Conservation (phyloP, 2,797 vertebrate genomes). For the Macrochelys suwanniensis region DNA sequence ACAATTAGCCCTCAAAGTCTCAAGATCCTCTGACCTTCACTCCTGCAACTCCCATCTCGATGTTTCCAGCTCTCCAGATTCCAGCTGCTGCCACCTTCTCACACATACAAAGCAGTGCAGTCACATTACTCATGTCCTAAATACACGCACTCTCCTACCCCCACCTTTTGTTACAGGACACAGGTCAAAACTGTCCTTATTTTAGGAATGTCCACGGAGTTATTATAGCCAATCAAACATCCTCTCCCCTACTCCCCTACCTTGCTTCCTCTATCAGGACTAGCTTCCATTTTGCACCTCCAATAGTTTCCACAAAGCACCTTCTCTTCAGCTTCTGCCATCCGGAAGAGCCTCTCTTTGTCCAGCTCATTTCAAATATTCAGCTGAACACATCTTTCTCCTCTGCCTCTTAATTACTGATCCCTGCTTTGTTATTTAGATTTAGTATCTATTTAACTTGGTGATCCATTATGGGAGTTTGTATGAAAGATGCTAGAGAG, state of each 20-base stretch:
- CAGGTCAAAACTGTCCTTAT: neutral
- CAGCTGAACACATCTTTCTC: neutral
- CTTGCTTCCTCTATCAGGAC: neutral
- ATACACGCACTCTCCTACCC: neutral
- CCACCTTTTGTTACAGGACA: neutral
- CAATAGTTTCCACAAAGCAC: neutral
- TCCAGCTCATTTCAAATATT: neutral
- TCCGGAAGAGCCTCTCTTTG: neutral
- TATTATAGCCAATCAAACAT: neutral
- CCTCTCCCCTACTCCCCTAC: neutral
- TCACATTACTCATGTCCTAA: neutral
- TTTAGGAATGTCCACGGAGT: neutral
- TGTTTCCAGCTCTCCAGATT: neutral
- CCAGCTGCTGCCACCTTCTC: rapidly evolving
- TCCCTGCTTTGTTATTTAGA: neutral
- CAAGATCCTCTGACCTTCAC: rapidly evolving
- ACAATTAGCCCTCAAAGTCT: neutral
- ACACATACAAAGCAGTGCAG: neutral
- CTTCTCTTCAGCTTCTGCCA: neutral
- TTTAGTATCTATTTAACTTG: neutral
- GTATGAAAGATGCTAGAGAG: neutral
- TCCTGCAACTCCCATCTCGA: neutral
- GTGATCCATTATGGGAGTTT: neutral
- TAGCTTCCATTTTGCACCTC: neutral
- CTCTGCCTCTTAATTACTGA: neutral